Percentiles rank a stretch among this genome's conserved stretches.
Evolutionary conservation across 2,113 vertebrate genomes (phyloP).

Genomic region (Sylvilagus bachmani): DNA sequence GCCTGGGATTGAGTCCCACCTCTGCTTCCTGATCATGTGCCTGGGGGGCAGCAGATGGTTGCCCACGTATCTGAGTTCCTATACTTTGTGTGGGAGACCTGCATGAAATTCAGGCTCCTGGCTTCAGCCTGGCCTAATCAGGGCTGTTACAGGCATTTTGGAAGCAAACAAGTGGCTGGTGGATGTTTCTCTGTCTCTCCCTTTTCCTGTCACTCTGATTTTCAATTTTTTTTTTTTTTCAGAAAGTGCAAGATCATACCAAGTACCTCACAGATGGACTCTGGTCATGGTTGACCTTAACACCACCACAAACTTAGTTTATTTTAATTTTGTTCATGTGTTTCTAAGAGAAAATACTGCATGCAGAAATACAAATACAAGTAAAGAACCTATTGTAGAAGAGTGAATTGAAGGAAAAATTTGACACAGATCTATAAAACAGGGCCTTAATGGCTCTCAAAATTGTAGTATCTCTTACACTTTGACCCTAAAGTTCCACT

Average conservation of each 20-base stretch:
- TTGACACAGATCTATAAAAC: not conserved
- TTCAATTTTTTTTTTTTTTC: not conserved
- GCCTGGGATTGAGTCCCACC: no score
- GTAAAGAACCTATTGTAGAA: not conserved
- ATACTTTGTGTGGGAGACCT: no score
- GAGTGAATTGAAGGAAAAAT: not conserved
- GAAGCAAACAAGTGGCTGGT: no score
- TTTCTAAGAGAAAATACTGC: not conserved
- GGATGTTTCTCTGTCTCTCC: no score
- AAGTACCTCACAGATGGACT: not conserved
- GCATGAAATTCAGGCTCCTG: no score
- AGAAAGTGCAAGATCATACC: not conserved
- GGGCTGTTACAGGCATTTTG: no score
- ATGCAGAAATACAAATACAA: not conserved
- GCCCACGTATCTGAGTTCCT: no score
- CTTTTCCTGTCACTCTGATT: no score
- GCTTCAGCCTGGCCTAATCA: no score
- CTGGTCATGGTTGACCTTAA: not conserved
- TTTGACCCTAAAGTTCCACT: not conserved
- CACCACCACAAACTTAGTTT: not conserved
- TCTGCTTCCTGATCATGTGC: no score
- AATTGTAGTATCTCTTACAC: not conserved
- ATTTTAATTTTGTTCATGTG: constrained; percentile 28
- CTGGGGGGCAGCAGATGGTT: no score
- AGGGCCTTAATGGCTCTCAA: not conserved